Conservation (phyloP, 2,113 vertebrate genomes). For the Myotis davidii region DNA sequence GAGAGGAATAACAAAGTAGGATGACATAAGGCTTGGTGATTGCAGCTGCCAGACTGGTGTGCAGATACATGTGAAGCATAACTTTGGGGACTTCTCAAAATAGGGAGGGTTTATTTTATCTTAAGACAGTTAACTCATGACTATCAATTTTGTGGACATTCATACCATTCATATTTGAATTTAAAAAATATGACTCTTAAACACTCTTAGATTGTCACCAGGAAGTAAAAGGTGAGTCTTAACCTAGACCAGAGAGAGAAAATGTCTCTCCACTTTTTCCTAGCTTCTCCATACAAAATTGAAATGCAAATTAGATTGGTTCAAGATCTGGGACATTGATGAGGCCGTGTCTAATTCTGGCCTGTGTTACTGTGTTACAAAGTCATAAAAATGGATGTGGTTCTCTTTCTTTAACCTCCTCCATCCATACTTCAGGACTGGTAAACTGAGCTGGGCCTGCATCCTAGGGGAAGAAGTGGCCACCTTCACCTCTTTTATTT, state of each 20-base stretch:
- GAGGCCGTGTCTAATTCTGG: background rate
- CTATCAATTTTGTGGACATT: background rate
- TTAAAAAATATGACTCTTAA: background rate
- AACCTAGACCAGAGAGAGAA: background rate
- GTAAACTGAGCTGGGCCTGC: background rate
- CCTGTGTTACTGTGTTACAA: background rate
- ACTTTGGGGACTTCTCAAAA: background rate
- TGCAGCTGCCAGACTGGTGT: background rate
- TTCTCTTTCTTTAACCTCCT: background rate
- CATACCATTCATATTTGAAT: background rate
- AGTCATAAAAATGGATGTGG: rapidly evolving
- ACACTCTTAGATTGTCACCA: background rate
- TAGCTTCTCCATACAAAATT: background rate
- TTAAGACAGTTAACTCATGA: background rate
- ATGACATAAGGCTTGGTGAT: background rate
- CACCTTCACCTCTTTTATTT: background rate
- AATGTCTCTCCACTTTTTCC: background rate
- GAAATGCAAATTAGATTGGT: background rate
- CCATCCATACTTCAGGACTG: background rate
- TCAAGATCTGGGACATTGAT: background rate
- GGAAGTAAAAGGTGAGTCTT: background rate
- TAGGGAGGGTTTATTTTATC: background rate
- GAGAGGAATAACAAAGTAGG: background rate
- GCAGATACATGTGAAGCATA: background rate
- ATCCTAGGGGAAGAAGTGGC: background rate